phyloP scores from a whole-genome alignment of 2,113 vertebrate genomes.

The Chinchilla lanigera region DNA sequence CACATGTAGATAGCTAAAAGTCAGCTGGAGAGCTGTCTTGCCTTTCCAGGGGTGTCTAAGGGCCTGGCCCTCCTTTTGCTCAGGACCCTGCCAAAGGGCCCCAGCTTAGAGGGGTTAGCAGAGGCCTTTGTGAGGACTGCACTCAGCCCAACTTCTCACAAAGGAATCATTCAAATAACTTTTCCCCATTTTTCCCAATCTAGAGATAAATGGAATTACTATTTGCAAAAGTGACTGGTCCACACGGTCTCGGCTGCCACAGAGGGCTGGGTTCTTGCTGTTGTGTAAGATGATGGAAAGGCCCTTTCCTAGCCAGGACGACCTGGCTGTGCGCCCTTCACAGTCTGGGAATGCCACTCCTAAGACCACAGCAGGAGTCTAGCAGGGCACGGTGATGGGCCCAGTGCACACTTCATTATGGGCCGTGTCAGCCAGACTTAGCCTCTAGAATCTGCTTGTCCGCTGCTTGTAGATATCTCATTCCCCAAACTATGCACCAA shows the following conservation, averaged over 20 bases:
- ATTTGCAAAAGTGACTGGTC: background rate
- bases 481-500: background rate
- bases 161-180: constrained; percentile 23
- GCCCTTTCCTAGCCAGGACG: background rate
- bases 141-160: background rate
- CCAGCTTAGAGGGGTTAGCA: background rate
- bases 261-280: background rate
- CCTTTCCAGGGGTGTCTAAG: background rate
- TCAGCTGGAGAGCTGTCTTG: background rate
- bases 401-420: background rate
- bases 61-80: background rate
- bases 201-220: background rate
- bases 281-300: background rate
- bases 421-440: background rate
- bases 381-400: background rate
- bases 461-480: background rate
- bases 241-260: background rate
- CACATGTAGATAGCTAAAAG: constrained; percentile 3
- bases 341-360: background rate
- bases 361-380: background rate
- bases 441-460: background rate
- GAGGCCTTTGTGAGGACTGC: background rate
- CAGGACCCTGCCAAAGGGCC: background rate
- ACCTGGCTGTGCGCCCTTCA: background rate
- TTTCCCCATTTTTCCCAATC: background rate